Base-by-base conservation (phyloP, 2,888 invertebrate genomes). In the Nasonovia ribisnigri region DNA sequence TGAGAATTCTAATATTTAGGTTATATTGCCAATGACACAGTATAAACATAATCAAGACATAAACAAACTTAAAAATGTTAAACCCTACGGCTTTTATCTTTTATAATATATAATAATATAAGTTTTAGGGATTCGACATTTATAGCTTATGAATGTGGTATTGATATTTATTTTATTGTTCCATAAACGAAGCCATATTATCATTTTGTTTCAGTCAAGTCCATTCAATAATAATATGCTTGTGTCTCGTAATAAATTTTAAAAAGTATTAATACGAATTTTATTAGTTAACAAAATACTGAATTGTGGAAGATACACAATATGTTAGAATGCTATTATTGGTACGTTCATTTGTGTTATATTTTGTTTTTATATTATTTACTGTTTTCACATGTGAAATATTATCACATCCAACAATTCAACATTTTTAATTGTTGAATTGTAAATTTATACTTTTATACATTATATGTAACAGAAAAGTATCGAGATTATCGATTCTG, bases 291-390 rank as follows among this genome's bases (percentile, higher is more conserved):
- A 77, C 20, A 77, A 36, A 77, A 77, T 77, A 77, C 77, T 77
- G 36, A 77, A 77, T 36, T 20, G 77, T 36, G 77, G 8, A 77
- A 77, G 77, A 42, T 77, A 20, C 36, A 42, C 36, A 77, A 77
- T 77, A 77, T 77, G 77, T 36, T 77, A n/a, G 67, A 67, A 67
- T n/a, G n/a, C 67, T 67, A 67, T 67, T 67, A n/a, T n/a, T n/a
- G 16, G 67, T 67, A n/a, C n/a, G 67, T 67, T 4, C n/a, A 67
- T n/a, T 67, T 67, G 67, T 16, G 4, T 67, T 67, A 67, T 36
- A n/a, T 67, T 67, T 67, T 67, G 67, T 13, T 67, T 67, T 67
- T 16, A 77, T 77, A 77, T 20, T 77, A 36, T 77, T 77, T 77
- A 77, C 0, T 77, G 20, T 2, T 77, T 77, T 20, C 36, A 77